These are phyloP conservation scores for Myzus persicae DNA, from an alignment of 1,140 invertebrate genomes.

Conservation along the genomic window DNA sequence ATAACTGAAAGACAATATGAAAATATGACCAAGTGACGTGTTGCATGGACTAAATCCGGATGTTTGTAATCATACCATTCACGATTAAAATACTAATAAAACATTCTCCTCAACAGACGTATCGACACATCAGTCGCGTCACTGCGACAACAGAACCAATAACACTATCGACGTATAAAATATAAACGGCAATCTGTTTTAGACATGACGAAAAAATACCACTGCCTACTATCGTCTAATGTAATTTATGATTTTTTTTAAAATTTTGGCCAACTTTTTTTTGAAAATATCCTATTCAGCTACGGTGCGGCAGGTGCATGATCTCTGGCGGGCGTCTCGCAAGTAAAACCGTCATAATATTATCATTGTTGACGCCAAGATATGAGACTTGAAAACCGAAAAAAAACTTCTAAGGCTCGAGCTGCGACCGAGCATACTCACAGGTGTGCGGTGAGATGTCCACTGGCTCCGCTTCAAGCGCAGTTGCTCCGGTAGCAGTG, in stretches of 20 bases:
- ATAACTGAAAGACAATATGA: too few relatives aligned
- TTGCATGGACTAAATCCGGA: too few relatives aligned
- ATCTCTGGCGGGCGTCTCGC: background rate
- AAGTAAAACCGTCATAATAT: background rate
- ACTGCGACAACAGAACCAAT: background rate
- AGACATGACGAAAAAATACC: too few relatives aligned
- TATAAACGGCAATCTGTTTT: too few relatives aligned
- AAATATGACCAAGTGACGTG: too few relatives aligned
- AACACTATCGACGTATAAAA: background rate
- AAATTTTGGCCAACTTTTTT: background rate
- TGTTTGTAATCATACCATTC: too few relatives aligned
- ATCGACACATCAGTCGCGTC: background rate
- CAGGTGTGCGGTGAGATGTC: background rate
- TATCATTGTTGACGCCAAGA: too few relatives aligned
- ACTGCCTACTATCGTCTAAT: background rate
- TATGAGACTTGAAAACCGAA: background rate
- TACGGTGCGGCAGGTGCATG: too few relatives aligned
- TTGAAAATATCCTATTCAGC: background rate
- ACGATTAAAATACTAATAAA: background rate
- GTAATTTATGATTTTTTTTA: background rate
- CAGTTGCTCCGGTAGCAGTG: background rate
- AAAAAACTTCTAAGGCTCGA: background rate
- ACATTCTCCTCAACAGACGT: background rate
- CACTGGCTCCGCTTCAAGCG: too few relatives aligned
- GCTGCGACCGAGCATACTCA: background rate